Base-by-base conservation (phyloP, 92 coral and sea anemone genomes). In the Porites lobata region DNA sequence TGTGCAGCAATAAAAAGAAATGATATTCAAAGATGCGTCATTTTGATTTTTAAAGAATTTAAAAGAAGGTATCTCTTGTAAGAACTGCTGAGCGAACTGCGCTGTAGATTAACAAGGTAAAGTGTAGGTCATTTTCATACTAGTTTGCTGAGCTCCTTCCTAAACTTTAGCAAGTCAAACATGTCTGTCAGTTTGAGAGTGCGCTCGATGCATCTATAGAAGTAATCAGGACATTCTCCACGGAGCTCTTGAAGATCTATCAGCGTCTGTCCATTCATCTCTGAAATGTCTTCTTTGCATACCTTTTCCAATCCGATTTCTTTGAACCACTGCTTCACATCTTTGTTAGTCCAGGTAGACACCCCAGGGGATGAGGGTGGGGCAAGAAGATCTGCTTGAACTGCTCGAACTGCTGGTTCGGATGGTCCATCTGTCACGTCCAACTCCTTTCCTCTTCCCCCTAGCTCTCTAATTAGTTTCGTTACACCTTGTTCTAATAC, bases 161-260 rank as follows among this genome's bases (percentile, higher is more conserved):
- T 85, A 59, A 90, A 90, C 51, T 64, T 90, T 59, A 90, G 57
- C 57, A 85, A 67, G 58, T 90, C 81, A 67, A 90, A 85, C 52
- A 90, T 71, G 50, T 82, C 64, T 7, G 63, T 71, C 57, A 90
- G 72, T 6, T 87, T 72, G 2, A 90, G 78, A 53, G 65, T 82
- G n/a, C 73, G 69, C 58, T 85, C 84, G 7, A 90, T 50, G 72
- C 90, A 78, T 69, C 66, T 86, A 82, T 85, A 90, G 58, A 85
- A 90, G 54, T 85, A 85, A 15, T 90, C 93, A 14, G 93, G 93
- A 52, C 93, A 77, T 80, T 90, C 93, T 21, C 75, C 70, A 12
- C 92, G 85, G 22, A 90, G 72, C 54, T 90, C 80, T 7, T 90
- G 86, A 64, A 90, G 61, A 13, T 65, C 85, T 52, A 85, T 66